Percentiles rank a stretch among this genome's conserved stretches.
Conservation (phyloP, 1,140 invertebrate species). For the Brevipalpus yothersi region DNA sequence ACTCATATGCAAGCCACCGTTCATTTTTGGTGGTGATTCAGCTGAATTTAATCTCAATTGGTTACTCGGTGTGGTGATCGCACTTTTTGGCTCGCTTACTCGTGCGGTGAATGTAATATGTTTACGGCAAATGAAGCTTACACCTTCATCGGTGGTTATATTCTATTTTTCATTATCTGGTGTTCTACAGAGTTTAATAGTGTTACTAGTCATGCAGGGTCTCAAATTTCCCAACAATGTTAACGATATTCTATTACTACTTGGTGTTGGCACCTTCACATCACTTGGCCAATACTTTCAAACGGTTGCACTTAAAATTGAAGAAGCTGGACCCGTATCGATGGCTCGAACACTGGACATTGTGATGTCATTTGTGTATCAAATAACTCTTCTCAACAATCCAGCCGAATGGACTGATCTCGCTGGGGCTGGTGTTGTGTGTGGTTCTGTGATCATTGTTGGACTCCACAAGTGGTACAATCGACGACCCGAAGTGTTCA, state of each 20-base stretch:
- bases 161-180: constrained; percentile 18
- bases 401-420: not conserved
- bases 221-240: not conserved
- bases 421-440: not conserved
- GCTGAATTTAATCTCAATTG: not conserved
- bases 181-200: not conserved
- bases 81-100: constrained; percentile 1
- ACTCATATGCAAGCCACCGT: constrained; percentile 23
- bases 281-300: constrained; percentile 61
- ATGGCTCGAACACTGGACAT: constrained; percentile 66
- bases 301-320: constrained; percentile 56
- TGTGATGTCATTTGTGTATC: constrained; percentile 71
- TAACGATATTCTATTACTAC: not conserved
- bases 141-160: constrained; percentile 74
- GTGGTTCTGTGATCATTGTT: not conserved
- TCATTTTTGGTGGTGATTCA: constrained; percentile 12
- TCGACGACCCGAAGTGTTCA: not conserved
- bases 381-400: constrained; percentile 17
- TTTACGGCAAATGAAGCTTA: constrained; percentile 49
- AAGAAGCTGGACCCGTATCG: constrained; percentile 64
- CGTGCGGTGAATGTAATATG: constrained; percentile 42
- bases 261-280: constrained; percentile 21
- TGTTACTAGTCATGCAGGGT: not conserved
- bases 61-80: not conserved
- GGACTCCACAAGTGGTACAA: not conserved